A percentile compares a stretch with the other conserved stretches of the same genome.
phyloP scores from a whole-genome alignment of 2,888 invertebrate species.

The Euplexia lucipara region DNA sequence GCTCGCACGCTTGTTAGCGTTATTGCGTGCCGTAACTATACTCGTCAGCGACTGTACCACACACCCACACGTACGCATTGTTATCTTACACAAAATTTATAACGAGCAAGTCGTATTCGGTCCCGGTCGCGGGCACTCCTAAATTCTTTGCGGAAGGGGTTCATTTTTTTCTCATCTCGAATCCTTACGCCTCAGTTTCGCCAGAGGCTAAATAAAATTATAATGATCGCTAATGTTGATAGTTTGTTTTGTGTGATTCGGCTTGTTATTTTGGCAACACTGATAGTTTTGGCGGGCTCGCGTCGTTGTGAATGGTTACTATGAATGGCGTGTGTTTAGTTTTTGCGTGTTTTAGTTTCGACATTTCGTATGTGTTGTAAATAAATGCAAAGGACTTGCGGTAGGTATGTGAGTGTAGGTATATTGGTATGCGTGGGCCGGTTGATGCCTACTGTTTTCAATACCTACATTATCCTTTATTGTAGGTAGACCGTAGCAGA shows the following conservation, averaged over 20 bases:
- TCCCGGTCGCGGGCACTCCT: conserved; percentile 87
- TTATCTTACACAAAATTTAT: conserved; percentile 91
- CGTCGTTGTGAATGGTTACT: conserved; percentile 74
- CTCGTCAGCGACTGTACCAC: conserved; percentile 89
- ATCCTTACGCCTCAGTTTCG: conserved; percentile 77
- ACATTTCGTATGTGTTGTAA: conserved; percentile 64
- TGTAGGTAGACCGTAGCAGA: conserved; percentile 22
- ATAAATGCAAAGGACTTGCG: conserved; percentile 48
- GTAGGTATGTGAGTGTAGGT: conserved; percentile 54
- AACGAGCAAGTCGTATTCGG: conserved; percentile 89
- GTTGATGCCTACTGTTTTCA: conserved; percentile 60
- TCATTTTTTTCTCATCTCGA: conserved; percentile 77
- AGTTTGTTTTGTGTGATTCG: conserved; percentile 79
- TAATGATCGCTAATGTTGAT: conserved; percentile 75
- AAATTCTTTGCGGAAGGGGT: conserved; percentile 89
- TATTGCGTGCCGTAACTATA: conserved; percentile 90
- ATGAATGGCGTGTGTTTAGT: conserved; percentile 72
- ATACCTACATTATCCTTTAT: conserved; percentile 51
- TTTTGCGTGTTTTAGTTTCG: conserved; percentile 64
- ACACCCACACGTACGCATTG: conserved; percentile 89
- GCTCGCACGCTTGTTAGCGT: conserved; percentile 90
- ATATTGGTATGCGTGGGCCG: conserved; percentile 62
- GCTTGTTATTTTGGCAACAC: conserved; percentile 82
- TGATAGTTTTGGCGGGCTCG: conserved; percentile 76
- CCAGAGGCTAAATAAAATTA: conserved; percentile 83